These are phyloP conservation scores for Drosophila sulfurigaster DNA, from an alignment of 1,140 invertebrate genomes.

Conservation along the genomic window DNA sequence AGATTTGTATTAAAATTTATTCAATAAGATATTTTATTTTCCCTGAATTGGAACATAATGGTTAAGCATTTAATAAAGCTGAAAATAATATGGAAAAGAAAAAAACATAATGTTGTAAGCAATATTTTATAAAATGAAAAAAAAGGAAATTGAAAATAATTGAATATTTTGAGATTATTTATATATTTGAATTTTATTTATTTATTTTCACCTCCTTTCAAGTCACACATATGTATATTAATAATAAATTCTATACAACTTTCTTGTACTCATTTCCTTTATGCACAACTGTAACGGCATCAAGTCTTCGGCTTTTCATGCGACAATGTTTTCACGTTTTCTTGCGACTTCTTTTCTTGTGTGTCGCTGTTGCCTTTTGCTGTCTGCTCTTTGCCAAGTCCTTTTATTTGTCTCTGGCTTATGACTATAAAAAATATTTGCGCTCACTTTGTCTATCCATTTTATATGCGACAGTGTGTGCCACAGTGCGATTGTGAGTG, in stretches of 20 bases:
- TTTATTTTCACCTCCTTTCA: not conserved
- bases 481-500: not conserved
- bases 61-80: too few relatives aligned
- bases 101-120: too few relatives aligned
- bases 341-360: not conserved
- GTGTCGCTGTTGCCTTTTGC: not conserved
- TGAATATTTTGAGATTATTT: too few relatives aligned
- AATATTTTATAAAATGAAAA: too few relatives aligned
- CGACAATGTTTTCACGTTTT: not conserved
- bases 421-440: slow-evolving; percentile 55
- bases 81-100: too few relatives aligned
- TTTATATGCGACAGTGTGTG: slow-evolving; percentile 18
- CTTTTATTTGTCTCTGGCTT: slow-evolving; percentile 42
- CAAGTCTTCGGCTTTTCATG: slow-evolving; percentile 4
- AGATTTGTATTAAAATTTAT: too few relatives aligned
- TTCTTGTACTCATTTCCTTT: too few relatives aligned
- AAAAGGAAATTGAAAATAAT: too few relatives aligned
- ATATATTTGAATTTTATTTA: not conserved
- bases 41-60: too few relatives aligned
- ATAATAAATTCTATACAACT: too few relatives aligned
- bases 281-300: not conserved
- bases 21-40: too few relatives aligned
- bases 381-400: not conserved
- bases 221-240: too few relatives aligned
- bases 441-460: slow-evolving; percentile 36